phyloP scores from a whole-genome alignment of 2,888 invertebrate species.

The Idaea dimidiata region DNA sequence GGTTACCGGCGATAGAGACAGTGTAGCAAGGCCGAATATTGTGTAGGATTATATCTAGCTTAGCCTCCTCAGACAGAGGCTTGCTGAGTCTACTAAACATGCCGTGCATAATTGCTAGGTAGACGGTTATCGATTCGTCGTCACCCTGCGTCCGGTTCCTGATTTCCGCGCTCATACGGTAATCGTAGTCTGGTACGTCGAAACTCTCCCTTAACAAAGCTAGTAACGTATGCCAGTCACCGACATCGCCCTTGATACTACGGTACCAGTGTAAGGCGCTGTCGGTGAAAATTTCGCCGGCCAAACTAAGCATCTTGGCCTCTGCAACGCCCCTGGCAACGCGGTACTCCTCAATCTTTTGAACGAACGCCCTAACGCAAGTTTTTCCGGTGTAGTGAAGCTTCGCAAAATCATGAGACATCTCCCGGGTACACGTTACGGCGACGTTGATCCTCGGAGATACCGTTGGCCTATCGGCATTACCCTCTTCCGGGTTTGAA shows the following conservation, averaged over 20 bases:
- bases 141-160: constrained; percentile 26
- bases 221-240: constrained; percentile 18
- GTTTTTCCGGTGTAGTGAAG: constrained; percentile 11
- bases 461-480: too few species aligned
- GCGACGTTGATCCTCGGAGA: too few species aligned
- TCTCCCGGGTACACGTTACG: too few species aligned
- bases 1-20: too few species aligned
- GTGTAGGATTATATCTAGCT: constrained; percentile 29
- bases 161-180: constrained; percentile 21
- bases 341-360: constrained; percentile 7
- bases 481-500: too few species aligned
- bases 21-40: constrained; percentile 23
- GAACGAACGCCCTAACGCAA: constrained; percentile 21
- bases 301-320: constrained; percentile 10
- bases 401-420: too few species aligned
- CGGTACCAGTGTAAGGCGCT: too few species aligned
- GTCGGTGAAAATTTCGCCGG: constrained; percentile 15
- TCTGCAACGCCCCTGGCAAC: constrained; percentile 2
- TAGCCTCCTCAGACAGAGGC: constrained; percentile 20
- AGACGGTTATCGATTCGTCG: constrained; percentile 26
- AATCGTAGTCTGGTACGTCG: constrained; percentile 22
- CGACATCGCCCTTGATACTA: constrained; percentile 8
- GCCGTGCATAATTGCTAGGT: constrained; percentile 28
- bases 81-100: constrained; percentile 25
- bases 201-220: constrained; percentile 22